phyloP scores from a whole-genome alignment of 2,888 invertebrate species.

The Globia sparganii region DNA sequence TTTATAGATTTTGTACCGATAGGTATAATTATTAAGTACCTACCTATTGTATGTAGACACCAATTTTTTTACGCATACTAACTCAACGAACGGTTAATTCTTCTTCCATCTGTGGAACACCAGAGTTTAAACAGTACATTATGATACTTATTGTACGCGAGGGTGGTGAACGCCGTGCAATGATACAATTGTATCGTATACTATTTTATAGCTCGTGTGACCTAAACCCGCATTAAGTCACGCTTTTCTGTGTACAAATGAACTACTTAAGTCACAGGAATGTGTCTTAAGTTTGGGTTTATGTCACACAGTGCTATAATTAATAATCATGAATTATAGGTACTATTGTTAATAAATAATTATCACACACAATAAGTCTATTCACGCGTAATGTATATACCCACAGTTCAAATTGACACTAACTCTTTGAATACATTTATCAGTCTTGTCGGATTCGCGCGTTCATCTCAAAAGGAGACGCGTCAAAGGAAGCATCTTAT shows the following conservation, averaged over 20 bases:
- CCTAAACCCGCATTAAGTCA: not conserved
- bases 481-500: conserved; percentile 67
- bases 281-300: not conserved
- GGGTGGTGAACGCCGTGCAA: too few species aligned
- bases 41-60: not conserved
- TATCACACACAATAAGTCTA: not conserved
- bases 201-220: not conserved
- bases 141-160: too few species aligned
- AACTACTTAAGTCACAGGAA: not conserved
- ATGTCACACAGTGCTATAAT: not conserved
- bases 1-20: not conserved
- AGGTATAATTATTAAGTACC: not conserved
- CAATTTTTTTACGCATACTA: not conserved
- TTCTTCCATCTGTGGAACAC: not conserved
- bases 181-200: too few species aligned
- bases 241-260: too few species aligned
- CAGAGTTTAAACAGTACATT: not conserved
- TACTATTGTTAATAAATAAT: not conserved
- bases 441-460: conserved; percentile 47
- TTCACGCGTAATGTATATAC: not conserved
- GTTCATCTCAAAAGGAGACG: conserved; percentile 55
- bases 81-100: not conserved
- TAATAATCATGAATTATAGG: not conserved
- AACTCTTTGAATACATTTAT: conserved; percentile 51
- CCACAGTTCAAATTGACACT: conserved; percentile 30